Evolutionary conservation across 2,888 invertebrate species (phyloP).

Genomic region (Drosophila acutilabella): DNA sequence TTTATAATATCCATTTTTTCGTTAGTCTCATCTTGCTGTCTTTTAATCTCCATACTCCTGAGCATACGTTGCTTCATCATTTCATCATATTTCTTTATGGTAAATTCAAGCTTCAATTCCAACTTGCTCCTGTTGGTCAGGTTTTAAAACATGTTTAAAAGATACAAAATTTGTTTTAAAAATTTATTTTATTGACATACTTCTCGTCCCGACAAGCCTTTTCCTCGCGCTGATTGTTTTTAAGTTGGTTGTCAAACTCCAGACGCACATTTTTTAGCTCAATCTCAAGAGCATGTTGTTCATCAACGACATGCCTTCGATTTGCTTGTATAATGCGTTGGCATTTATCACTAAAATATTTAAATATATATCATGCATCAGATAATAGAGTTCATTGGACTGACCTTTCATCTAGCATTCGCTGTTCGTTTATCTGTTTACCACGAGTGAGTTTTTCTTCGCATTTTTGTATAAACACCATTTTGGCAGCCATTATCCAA

Average conservation of each 20-base stretch:
- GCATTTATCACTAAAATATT: slow-evolving; percentile 66
- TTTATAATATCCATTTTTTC: slow-evolving; percentile 67
- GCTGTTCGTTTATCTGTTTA: slow-evolving; percentile 21
- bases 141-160: too few relatives aligned
- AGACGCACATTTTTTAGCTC: slow-evolving; percentile 58
- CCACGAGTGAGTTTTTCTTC: slow-evolving; percentile 25
- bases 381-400: not conserved
- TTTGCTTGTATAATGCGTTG: slow-evolving; percentile 69
- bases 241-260: slow-evolving; percentile 57
- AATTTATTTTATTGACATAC: slow-evolving; percentile 52
- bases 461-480: slow-evolving; percentile 29
- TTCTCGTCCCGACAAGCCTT: slow-evolving; percentile 76
- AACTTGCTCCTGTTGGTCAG: slow-evolving; percentile 76
- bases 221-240: slow-evolving; percentile 61
- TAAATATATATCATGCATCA: not conserved
- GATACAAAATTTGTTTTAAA: not conserved
- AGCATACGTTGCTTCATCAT: slow-evolving; percentile 77
- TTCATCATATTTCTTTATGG: slow-evolving; percentile 81
- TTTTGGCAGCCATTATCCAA: slow-evolving; percentile 32
- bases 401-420: slow-evolving; percentile 48
- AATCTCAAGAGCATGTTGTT: slow-evolving; percentile 66
- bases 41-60: slow-evolving; percentile 67
- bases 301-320: slow-evolving; percentile 51
- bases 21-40: slow-evolving; percentile 56
- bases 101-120: slow-evolving; percentile 70